phyloP scores from a whole-genome alignment of 2,888 invertebrate species.

The Epistrophella euchroma region DNA sequence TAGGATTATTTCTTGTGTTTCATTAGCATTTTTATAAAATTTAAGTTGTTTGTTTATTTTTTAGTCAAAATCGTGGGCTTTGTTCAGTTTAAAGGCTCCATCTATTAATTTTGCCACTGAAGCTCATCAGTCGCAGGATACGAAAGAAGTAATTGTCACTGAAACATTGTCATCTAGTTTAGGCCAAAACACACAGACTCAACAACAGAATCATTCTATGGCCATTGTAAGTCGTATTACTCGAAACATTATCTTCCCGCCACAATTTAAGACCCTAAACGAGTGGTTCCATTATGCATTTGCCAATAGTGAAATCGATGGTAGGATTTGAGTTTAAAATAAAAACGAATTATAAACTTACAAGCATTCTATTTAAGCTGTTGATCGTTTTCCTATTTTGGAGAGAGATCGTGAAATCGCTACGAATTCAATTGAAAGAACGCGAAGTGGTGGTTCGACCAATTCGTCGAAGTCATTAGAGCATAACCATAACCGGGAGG shows the following conservation, averaged over 20 bases:
- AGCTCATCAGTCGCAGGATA: conserved; percentile 92
- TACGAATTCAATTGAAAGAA: conserved; percentile 85
- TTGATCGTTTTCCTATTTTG: conserved; percentile 95
- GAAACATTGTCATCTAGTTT: conserved; percentile 96
- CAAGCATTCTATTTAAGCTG: conserved; percentile 85
- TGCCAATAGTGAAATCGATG: conserved; percentile 96
- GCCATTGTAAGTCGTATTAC: conserved; percentile 97
- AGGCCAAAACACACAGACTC: conserved; percentile 88
- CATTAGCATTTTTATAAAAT: neutral
- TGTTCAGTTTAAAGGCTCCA: conserved; percentile 96
- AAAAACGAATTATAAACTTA: neutral
- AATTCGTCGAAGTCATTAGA: conserved; percentile 88
- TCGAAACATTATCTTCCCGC: conserved; percentile 95
- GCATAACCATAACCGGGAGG: conserved; percentile 94
- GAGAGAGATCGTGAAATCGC: conserved; percentile 89
- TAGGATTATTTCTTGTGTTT: neutral
- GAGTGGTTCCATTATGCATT: conserved; percentile 99
- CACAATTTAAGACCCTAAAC: conserved; percentile 95
- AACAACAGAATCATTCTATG: conserved; percentile 93
- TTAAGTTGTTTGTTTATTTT: conserved; percentile 18
- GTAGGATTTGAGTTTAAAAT: conserved; percentile 84
- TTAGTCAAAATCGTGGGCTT: conserved; percentile 95
- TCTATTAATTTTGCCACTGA: conserved; percentile 96
- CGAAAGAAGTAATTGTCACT: conserved; percentile 91
- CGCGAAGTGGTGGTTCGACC: conserved; percentile 81